Conservation (phyloP, 1,140 invertebrate genomes). For the Formica selysi region DNA sequence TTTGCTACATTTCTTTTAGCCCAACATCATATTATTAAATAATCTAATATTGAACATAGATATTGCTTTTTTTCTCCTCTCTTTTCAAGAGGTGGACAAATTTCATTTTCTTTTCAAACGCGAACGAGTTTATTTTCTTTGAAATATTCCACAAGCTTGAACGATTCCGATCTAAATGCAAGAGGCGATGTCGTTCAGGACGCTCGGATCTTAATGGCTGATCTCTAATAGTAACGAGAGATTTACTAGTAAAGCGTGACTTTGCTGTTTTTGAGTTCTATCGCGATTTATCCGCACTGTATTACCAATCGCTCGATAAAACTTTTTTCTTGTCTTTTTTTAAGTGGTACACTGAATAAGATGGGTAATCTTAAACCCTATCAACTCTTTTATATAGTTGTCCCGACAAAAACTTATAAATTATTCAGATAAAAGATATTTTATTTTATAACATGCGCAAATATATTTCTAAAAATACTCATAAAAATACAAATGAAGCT, state of each 20-base stretch:
- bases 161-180: slow-evolving; percentile 61
- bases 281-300: slow-evolving; percentile 41
- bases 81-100: slow-evolving; percentile 14
- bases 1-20: not conserved
- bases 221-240: slow-evolving; percentile 54
- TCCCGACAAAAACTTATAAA: not conserved
- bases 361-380: not conserved
- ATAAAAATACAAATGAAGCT: not conserved
- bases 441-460: not conserved
- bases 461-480: not conserved
- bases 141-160: slow-evolving; percentile 54
- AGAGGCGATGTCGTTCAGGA: slow-evolving; percentile 50
- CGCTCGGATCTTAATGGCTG: slow-evolving; percentile 52
- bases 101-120: not conserved
- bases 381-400: not conserved
- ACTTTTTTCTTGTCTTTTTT: not conserved
- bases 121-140: slow-evolving; percentile 40
- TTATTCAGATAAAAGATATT: not conserved
- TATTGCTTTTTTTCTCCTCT: not conserved
- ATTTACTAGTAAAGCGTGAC: slow-evolving; percentile 59
- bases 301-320: slow-evolving; percentile 36
- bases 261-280: slow-evolving; percentile 35
- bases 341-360: not conserved
- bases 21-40: not conserved
- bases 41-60: slow-evolving; percentile 1